phyloP scores from a whole-genome alignment of 1,140 invertebrate genomes.

The Coenobita brevimanus region DNA sequence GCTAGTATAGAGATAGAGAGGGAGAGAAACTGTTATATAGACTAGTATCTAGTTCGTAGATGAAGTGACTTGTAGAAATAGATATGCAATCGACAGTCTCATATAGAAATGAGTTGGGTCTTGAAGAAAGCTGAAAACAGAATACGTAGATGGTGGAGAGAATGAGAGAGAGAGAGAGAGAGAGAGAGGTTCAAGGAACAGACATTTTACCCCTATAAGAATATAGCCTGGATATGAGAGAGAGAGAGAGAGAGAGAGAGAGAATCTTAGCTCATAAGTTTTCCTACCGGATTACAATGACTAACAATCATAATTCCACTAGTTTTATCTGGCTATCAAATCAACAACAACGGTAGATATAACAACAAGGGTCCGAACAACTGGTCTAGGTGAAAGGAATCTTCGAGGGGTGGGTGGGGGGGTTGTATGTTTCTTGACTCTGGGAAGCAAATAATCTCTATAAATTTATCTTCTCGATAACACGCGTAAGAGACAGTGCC shows the following conservation, averaged over 20 bases:
- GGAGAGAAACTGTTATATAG: neutral
- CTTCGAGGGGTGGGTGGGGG: conserved; percentile 38
- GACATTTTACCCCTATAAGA: no score
- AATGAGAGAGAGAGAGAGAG: neutral
- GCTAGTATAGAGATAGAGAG: neutral
- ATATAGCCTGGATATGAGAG: no score
- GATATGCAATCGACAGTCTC: no score
- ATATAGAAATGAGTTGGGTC: no score
- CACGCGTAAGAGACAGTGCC: conserved; percentile 14
- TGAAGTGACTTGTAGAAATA: no score
- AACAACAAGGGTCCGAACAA: conserved; percentile 67
- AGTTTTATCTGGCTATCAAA: conserved; percentile 64
- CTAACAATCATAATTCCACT: conserved; percentile 62
- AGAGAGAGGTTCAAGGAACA: no score
- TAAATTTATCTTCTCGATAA: conserved; percentile 57
- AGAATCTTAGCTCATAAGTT: conserved; percentile 27
- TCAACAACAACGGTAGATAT: conserved; percentile 67
- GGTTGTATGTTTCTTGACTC: neutral
- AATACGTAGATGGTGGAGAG: no score
- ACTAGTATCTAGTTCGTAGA: no score
- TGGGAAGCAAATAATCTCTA: conserved; percentile 54
- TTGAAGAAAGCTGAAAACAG: no score
- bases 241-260: conserved; percentile 19
- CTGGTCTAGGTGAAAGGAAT: conserved; percentile 59
- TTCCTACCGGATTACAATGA: conserved; percentile 64